Conservation (phyloP, 1,140 invertebrate genomes). For the Aphidius ervi region DNA sequence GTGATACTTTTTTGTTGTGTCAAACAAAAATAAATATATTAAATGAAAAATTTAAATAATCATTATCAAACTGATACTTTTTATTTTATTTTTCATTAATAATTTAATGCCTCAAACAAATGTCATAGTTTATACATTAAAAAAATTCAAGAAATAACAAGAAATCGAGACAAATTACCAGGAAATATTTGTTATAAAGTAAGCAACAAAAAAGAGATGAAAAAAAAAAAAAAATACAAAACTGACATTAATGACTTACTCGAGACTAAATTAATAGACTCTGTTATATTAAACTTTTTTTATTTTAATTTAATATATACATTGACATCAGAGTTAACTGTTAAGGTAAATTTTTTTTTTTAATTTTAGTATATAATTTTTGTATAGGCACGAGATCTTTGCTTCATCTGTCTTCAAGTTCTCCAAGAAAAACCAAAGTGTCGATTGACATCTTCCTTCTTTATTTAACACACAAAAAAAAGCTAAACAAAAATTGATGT, state of each 20-base stretch:
- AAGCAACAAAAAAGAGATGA: no score
- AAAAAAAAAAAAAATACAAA: neutral
- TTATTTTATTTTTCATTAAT: neutral
- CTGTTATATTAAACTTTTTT: neutral
- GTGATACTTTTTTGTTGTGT: no score
- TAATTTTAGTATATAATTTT: no score
- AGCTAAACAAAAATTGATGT: neutral
- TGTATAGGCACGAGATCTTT: conserved; percentile 17
- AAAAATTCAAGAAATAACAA: conserved; percentile 1
- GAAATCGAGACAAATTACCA: conserved; percentile 8
- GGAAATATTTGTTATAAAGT: neutral
- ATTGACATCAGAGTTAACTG: conserved; percentile 15
- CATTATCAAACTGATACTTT: neutral
- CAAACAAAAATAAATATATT: no score
- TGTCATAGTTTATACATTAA: neutral
- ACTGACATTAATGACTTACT: conserved; percentile 7
- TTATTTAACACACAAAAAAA: conserved; percentile 8
- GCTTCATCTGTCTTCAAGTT: conserved; percentile 41
- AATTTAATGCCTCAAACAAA: neutral
- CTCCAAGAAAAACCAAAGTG: conserved; percentile 16
- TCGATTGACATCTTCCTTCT: conserved; percentile 39
- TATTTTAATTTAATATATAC: conserved; percentile 39
- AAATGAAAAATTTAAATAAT: no score
- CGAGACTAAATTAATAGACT: conserved; percentile 20
- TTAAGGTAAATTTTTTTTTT: conserved; percentile 47